Conservation (phyloP, 2,113 vertebrate species). For the Rhinichthys klamathensis region DNA sequence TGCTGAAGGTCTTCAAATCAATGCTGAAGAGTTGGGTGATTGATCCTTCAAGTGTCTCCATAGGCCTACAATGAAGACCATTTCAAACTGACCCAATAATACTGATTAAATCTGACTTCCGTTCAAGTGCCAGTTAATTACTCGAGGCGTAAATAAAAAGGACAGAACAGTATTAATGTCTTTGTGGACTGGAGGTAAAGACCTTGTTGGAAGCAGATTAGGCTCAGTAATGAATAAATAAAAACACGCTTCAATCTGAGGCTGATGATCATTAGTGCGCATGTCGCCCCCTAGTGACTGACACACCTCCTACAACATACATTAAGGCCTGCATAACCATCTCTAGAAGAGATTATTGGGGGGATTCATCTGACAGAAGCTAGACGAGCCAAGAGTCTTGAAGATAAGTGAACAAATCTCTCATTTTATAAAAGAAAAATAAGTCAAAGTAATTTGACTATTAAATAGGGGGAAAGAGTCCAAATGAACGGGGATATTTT, state of each 20-base stretch:
- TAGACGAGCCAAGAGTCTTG: neutral
- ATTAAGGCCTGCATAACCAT: neutral
- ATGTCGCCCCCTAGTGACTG: slow-evolving; percentile 44
- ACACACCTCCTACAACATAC: neutral
- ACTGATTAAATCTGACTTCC: slow-evolving; percentile 17
- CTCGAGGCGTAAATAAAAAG: neutral
- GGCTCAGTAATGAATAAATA: neutral
- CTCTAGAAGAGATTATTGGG: neutral
- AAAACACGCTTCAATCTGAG: neutral
- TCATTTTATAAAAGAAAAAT: neutral
- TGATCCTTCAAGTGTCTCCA: slow-evolving; percentile 11
- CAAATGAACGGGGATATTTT: neutral
- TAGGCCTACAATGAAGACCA: neutral
- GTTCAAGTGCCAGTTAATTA: slow-evolving; percentile 34
- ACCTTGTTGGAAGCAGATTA: slow-evolving; percentile 1
- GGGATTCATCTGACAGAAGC: neutral
- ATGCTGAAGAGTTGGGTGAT: neutral
- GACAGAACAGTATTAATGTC: neutral
- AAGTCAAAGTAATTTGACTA: neutral
- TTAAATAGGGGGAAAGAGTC: neutral
- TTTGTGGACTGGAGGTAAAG: neutral
- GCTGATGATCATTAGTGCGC: neutral
- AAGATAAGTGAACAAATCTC: neutral
- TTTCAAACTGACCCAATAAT: neutral
- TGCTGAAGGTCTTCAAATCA: neutral